phyloP scores from a whole-genome alignment of 2,113 vertebrate species.

The Eretmochelys imbricata region DNA sequence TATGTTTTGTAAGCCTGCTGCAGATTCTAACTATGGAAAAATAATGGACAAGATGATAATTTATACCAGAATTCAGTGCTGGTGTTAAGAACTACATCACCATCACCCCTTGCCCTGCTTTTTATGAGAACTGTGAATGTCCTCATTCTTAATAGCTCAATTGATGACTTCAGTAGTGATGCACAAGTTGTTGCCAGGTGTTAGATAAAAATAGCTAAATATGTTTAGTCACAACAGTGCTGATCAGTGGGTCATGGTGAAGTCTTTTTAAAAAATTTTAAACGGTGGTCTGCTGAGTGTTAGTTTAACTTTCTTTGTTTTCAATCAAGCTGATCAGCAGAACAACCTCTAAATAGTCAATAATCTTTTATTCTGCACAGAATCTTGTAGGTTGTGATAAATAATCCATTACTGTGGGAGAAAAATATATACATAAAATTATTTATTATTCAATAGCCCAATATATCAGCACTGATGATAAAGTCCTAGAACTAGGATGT shows the following conservation, averaged over 20 bases:
- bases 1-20: not conserved
- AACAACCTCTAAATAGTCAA: not conserved
- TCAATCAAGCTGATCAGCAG: not conserved
- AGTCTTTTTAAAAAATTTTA: conserved; percentile 20
- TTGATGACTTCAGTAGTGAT: conserved; percentile 54
- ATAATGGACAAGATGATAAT: conserved; percentile 25
- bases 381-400: not conserved
- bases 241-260: conserved; percentile 44
- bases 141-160: conserved; percentile 59
- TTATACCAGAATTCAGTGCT: conserved; percentile 13
- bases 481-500: not conserved
- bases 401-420: not conserved
- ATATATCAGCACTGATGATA: not conserved
- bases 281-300: not conserved
- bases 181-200: conserved; percentile 49
- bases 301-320: not conserved
- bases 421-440: not conserved
- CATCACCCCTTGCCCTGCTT: conserved; percentile 23
- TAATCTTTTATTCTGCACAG: not conserved
- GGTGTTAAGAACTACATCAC: not conserved
- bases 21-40: conserved; percentile 29
- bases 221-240: conserved; percentile 33
- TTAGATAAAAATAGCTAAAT: conserved; percentile 61
- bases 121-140: conserved; percentile 23
- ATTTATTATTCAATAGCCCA: not conserved